A percentile compares a stretch with the other conserved stretches of the same genome.
These are phyloP conservation scores for Cryptops parisi DNA, from an alignment of 2,888 invertebrate genomes.

Conservation along the genomic window DNA sequence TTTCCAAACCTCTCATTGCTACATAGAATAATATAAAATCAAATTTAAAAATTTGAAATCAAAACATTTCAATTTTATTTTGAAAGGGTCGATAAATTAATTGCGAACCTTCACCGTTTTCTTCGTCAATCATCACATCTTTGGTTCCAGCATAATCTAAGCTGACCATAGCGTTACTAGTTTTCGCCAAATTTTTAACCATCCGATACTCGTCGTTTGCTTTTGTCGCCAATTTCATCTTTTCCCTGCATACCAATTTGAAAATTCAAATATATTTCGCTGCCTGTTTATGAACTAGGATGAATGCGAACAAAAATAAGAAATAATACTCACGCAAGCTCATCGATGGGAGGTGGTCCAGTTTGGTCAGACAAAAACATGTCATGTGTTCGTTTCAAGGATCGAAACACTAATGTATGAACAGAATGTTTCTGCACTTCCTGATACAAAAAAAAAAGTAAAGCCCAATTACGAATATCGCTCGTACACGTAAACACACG, in stretches of 20 bases:
- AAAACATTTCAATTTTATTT: too few species aligned
- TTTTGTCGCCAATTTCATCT: constrained; percentile 54
- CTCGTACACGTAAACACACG: too few species aligned
- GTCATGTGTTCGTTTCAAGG: constrained; percentile 92
- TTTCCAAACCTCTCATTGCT: too few species aligned
- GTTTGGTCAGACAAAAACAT: constrained; percentile 90
- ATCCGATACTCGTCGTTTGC: constrained; percentile 71
- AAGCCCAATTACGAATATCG: too few species aligned
- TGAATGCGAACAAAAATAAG: not conserved
- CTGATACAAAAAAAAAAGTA: constrained; percentile 14
- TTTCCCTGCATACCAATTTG: constrained; percentile 61
- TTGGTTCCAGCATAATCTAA: constrained; percentile 8
- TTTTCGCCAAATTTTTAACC: constrained; percentile 62
- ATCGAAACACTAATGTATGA: constrained; percentile 91
- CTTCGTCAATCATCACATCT: not conserved
- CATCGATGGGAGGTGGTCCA: constrained; percentile 65
- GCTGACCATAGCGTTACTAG: too few species aligned
- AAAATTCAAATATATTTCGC: too few species aligned
- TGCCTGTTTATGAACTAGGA: too few species aligned
- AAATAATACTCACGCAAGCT: constrained; percentile 47
- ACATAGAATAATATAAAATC: too few species aligned
- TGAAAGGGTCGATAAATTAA: too few species aligned
- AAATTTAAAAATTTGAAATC: too few species aligned
- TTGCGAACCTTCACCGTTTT: not conserved
- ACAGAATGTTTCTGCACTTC: constrained; percentile 94